Evolutionary conservation across 2,797 vertebrate genomes (phyloP), one percentile per base, ranked within the genome.

Genomic region (Alosa sapidissima): DNA sequence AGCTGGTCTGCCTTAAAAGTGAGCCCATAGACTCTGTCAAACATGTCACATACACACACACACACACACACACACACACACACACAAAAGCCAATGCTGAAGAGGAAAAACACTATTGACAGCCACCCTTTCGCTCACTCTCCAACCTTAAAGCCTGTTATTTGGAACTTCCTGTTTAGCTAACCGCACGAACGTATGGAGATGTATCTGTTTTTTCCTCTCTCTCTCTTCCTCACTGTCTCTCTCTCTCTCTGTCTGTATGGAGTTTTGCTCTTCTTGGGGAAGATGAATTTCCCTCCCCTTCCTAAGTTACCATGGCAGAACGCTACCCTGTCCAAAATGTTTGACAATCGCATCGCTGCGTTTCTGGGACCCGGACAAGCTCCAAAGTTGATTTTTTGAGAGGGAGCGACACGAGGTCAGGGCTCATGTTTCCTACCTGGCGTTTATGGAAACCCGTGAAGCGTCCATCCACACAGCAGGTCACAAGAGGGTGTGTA

Each of bases 61-160:
- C 62, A n/a, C 24, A 68, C 65, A 68, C 33, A 36, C 11, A 36
- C 33, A 68, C 33, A 36, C 65, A 72, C 28, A 72, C 65, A 72
- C 33, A 75, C 33, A 41, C 68, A 41, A 13, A 36, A 75, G 68
- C 68, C 13, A 75, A 16, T 75, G 68, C 68, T 75, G 68, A 75
- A 75, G 68, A 75, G 68, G 33, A 75, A 75, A 75, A 45, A 75
- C 14, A 5, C 14, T 13, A 75, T 75, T 41, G 68, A 75, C 33
- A 75, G 68, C 68, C 68, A 75, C 68, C 68, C 68, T 75, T 75
- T 75, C 65, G 36, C 68, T 41, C 33, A 41, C 68, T 75, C 33
- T 75, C 33, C 68, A 75, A 36, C 33, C 68, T 75, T 75, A 75
- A 75, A 75, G 68, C 68, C 68, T 75, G 68, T 75, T 75, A 75